Base-by-base conservation (phyloP, 1,140 invertebrate genomes). In the Laupala kohalensis region DNA sequence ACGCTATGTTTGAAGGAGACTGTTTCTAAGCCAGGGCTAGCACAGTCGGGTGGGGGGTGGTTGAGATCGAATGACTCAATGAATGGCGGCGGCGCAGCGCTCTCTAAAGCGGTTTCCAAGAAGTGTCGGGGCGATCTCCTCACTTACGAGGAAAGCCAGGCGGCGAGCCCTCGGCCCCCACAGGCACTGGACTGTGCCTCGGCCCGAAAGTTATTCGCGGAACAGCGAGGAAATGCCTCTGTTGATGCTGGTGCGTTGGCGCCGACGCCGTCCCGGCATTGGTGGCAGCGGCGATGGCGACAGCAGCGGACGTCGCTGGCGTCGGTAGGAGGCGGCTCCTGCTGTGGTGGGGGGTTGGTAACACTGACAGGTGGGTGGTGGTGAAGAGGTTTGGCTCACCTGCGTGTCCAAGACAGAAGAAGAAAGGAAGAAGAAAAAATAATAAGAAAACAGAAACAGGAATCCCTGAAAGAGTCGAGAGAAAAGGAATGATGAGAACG, bases 141-240 rank as follows among this genome's bases (percentile, higher is more conserved):
- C 37, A 53, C 37, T 53, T 53, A 53, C 37, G 37, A 9, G n/a
- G n/a, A n/a, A n/a, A n/a, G n/a, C n/a, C n/a, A n/a, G 37, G 37
- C 37, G 37, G 9, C 9, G 37, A 53, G 37, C 37, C 37, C 37
- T 53, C 37, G 37, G 37, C 9, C 9, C 37, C 37, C 37, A 13
- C 37, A 19, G 37, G 37, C 9, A 53, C 9, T 19, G 37, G 37
- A 19, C 37, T 53, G 19, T 53, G 37, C 37, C 19, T 19, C 9
- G 37, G 69, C 70, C 72, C 72, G 67, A 66, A 73, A 23, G 27
- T 70, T 73, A 73, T 70, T 27, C 63, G 69, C 69, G 72, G 72
- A n/a, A 73, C 72, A 70, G 70, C 70, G 63, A 73, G 69, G 69
- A 70, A 73, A 13, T 73, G 64, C 67, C 69, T 73, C 67, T 68